Base-by-base conservation (phyloP, 2,888 invertebrate species). In the Rhagium mordax region DNA sequence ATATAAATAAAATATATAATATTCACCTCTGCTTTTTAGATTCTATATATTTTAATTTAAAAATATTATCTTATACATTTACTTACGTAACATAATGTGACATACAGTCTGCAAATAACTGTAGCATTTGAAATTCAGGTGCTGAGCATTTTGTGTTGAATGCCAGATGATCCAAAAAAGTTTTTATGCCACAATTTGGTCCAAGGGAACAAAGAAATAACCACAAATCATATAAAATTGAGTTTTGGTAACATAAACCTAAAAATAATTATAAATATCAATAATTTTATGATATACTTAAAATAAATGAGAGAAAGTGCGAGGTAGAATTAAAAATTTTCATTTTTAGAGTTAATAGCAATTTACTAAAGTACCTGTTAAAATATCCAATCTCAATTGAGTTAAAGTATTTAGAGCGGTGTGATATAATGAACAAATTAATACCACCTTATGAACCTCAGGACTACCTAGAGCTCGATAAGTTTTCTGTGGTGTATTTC, bases 231-330 rank as follows among this genome's bases (percentile, higher is more conserved):
- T 96, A 94, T 24, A 99, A 89, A 78, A 99, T 93, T 81, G 94
- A 93, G 84, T 97, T 97, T 86, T 97, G 96, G 87, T 97, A 98
- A 86, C 98, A 98, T 74, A 99, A 90, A 70, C 98, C 98, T 97
- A 85, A 15, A 88, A 88, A 53, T 47, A 48, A 59, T 8, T 24
- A 4, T 24, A 24, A 24, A 4, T 24, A 24, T 24, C 6, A 24
- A 24, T 24, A 24, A 24, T 6, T 24, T 3, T 4, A 6, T 24
- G 24, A 6, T 3, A 24, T 24, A 24, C 6, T 24, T 24, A 24
- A 24, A 24, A 6, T n/a, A n/a, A n/a, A n/a, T n/a, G n/a, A n/a
- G n/a, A n/a, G n/a, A n/a, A n/a, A n/a, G n/a, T n/a, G n/a, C n/a
- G n/a, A n/a, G n/a, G n/a, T n/a, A n/a, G n/a, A n/a, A n/a, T n/a